These are phyloP conservation scores for Parasteatoda lunata DNA, from an alignment of 2,888 invertebrate species.

Conservation along the genomic window DNA sequence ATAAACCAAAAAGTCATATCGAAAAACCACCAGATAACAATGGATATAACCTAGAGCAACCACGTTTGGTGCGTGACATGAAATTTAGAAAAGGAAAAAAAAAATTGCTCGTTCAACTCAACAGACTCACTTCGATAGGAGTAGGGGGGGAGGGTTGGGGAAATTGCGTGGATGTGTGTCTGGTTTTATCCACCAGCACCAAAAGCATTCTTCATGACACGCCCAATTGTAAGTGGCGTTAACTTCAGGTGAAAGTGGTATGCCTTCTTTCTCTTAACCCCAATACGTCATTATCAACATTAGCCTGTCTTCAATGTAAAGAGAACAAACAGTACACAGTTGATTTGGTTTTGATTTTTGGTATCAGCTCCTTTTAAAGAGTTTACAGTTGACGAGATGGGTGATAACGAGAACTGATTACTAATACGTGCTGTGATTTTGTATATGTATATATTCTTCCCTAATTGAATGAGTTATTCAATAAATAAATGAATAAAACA, in stretches of 20 bases:
- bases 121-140: neutral
- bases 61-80: conserved; percentile 41
- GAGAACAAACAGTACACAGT: too few relatives aligned
- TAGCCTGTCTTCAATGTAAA: conserved; percentile 6
- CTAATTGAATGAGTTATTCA: too few relatives aligned
- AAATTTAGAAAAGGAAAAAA: conserved; percentile 28
- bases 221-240: conserved; percentile 48
- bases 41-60: conserved; percentile 35
- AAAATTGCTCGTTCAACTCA: neutral
- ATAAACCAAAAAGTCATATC: neutral
- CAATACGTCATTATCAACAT: conserved; percentile 64
- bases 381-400: too few relatives aligned
- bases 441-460: too few relatives aligned
- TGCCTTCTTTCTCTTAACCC: conserved; percentile 52
- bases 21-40: conserved; percentile 29
- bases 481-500: too few relatives aligned
- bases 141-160: neutral
- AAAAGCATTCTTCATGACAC: conserved; percentile 27
- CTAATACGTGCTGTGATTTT: too few relatives aligned
- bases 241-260: conserved; percentile 55
- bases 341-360: too few relatives aligned
- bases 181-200: neutral
- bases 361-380: too few relatives aligned
- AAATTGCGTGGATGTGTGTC: neutral
- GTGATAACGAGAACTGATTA: too few relatives aligned